phyloP scores from a whole-genome alignment of 2,888 invertebrate species.

The Drosophila kanekoi region DNA sequence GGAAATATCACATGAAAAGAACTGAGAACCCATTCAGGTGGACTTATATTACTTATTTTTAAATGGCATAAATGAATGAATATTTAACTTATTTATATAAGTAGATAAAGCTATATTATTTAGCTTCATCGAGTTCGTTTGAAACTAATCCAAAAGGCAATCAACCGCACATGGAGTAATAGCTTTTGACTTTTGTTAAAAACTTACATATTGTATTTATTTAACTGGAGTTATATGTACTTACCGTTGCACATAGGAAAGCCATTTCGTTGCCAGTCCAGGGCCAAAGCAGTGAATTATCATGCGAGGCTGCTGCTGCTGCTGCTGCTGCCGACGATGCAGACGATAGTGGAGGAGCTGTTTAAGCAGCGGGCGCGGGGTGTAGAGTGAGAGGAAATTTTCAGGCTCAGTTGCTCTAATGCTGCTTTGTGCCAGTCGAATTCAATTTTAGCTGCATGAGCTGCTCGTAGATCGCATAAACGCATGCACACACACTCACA shows the following conservation, averaged over 20 bases:
- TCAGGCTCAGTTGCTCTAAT: conserved; percentile 52
- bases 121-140: background rate
- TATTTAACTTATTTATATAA: background rate
- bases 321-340: conserved; percentile 21
- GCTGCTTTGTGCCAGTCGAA: conserved; percentile 67
- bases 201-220: conserved; percentile 16
- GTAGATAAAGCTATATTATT: too few relatives aligned
- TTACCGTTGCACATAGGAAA: conserved; percentile 73
- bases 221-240: conserved; percentile 35
- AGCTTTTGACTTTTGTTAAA: conserved; percentile 6
- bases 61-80: background rate
- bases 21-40: background rate
- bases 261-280: conserved; percentile 79
- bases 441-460: conserved; percentile 73
- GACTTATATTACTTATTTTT: background rate
- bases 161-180: conserved; percentile 1
- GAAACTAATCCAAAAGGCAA: background rate
- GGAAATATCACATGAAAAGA: background rate
- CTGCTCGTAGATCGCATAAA: conserved; percentile 55
- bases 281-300: conserved; percentile 67
- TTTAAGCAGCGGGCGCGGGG: conserved; percentile 21
- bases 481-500: conserved; percentile 31
- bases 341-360: conserved; percentile 21
- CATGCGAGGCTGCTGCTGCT: conserved; percentile 49
- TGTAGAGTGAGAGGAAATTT: conserved; percentile 33